phyloP scores from a whole-genome alignment of 2,888 invertebrate species.

The Eupithecia vulgata region DNA sequence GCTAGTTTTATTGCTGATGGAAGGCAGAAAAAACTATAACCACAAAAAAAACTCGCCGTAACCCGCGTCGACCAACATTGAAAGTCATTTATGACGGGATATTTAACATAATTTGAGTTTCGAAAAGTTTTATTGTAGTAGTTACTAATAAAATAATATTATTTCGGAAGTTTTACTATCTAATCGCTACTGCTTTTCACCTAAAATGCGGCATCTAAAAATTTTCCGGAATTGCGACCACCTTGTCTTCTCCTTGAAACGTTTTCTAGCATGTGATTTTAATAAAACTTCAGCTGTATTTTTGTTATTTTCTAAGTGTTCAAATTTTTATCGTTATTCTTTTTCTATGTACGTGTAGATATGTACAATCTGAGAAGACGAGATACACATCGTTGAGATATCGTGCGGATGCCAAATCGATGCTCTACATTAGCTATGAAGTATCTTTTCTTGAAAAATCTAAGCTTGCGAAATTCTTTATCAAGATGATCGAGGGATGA shows the following conservation, averaged over 20 bases:
- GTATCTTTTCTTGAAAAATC: constrained; percentile 12
- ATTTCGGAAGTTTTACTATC: background rate
- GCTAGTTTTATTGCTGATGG: too few relatives aligned
- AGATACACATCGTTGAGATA: constrained; percentile 23
- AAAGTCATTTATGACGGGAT: too few relatives aligned
- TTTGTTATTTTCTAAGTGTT: constrained; percentile 36
- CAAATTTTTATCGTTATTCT: background rate
- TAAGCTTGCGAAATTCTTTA: constrained; percentile 15
- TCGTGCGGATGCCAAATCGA: constrained; percentile 21
- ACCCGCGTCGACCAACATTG: too few relatives aligned
- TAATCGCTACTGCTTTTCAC: constrained; percentile 31
- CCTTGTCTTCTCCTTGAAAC: constrained; percentile 53
- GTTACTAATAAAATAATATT: too few relatives aligned
- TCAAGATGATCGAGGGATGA: background rate
- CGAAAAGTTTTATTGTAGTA: too few relatives aligned
- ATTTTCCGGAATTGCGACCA: constrained; percentile 53
- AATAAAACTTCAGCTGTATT: constrained; percentile 56
- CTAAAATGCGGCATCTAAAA: constrained; percentile 42
- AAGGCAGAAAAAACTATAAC: too few relatives aligned
- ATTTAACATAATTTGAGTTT: too few relatives aligned
- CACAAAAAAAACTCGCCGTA: too few relatives aligned
- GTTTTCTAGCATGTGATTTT: constrained; percentile 63
- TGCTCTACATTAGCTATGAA: constrained; percentile 29
- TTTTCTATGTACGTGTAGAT: background rate
- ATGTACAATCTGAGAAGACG: background rate